These are phyloP conservation scores for Torymus tubicola DNA, from an alignment of 2,888 invertebrate species.

Conservation along the genomic window DNA sequence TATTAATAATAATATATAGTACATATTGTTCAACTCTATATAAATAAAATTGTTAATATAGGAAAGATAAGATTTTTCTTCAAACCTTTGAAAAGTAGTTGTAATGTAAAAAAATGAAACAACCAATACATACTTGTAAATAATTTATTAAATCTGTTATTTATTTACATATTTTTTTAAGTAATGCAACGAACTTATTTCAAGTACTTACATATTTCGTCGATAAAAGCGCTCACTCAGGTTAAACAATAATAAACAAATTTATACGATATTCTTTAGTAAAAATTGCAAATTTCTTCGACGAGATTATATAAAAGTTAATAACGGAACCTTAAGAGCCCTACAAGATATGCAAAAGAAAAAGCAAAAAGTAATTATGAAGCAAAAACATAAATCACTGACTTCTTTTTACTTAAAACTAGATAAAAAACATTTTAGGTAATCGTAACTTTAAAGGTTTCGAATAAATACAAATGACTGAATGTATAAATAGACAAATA, in stretches of 20 bases:
- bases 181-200: conserved; percentile 54
- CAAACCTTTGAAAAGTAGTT: too few species aligned
- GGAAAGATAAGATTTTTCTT: too few species aligned
- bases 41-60: too few species aligned
- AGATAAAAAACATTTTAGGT: conserved; percentile 13
- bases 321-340: conserved; percentile 23
- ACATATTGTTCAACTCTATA: too few species aligned
- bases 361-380: conserved; percentile 23
- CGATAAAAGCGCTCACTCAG: conserved; percentile 49
- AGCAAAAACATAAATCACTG: conserved; percentile 28
- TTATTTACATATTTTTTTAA: conserved; percentile 53
- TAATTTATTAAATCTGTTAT: conserved; percentile 56
- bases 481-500: conserved; percentile 66
- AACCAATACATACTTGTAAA: conserved; percentile 45
- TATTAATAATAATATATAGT: too few species aligned
- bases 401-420: conserved; percentile 29
- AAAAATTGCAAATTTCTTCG: conserved; percentile 37
- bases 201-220: conserved; percentile 49
- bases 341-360: conserved; percentile 23
- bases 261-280: conserved; percentile 18
- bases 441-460: conserved; percentile 28
- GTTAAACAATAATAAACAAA: conserved; percentile 30
- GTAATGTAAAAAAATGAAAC: not conserved
- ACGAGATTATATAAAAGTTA: conserved; percentile 25
- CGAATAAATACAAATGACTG: conserved; percentile 46